Percentiles rank a stretch among this genome's conserved stretches.
Conservation (phyloP, 2,888 invertebrate species). For the Polylopha cassiicola region DNA sequence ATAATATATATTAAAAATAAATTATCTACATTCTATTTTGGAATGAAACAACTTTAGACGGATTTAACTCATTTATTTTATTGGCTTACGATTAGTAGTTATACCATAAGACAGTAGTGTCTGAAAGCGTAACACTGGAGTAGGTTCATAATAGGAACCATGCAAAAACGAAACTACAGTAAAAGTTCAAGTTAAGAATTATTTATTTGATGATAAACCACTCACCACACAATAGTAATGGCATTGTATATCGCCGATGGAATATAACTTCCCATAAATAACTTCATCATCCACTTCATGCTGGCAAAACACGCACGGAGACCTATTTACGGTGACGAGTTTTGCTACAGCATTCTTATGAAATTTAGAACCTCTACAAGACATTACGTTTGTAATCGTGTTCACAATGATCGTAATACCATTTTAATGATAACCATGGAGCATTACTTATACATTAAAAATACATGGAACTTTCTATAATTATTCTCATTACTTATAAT, state of each 20-base stretch:
- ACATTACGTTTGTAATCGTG: conserved; percentile 33
- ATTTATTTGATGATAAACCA: conserved; percentile 22
- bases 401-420: no score
- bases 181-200: neutral
- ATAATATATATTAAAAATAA: conserved; percentile 26
- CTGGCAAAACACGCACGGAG: conserved; percentile 75
- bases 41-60: no score
- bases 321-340: conserved; percentile 44
- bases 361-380: conserved; percentile 25
- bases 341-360: conserved; percentile 41
- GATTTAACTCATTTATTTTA: no score
- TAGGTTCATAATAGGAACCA: no score
- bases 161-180: neutral
- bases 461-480: no score
- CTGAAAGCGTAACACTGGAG: no score
- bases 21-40: neutral
- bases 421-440: no score
- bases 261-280: conserved; percentile 75
- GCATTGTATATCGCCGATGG: conserved; percentile 75
- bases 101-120: no score
- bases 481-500: no score
- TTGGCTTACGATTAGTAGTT: no score
- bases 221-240: conserved; percentile 88
- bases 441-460: no score
- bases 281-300: conserved; percentile 69